phyloP scores from a whole-genome alignment of 92 coral and sea anemone genomes.

The Actinernus sp. region DNA sequence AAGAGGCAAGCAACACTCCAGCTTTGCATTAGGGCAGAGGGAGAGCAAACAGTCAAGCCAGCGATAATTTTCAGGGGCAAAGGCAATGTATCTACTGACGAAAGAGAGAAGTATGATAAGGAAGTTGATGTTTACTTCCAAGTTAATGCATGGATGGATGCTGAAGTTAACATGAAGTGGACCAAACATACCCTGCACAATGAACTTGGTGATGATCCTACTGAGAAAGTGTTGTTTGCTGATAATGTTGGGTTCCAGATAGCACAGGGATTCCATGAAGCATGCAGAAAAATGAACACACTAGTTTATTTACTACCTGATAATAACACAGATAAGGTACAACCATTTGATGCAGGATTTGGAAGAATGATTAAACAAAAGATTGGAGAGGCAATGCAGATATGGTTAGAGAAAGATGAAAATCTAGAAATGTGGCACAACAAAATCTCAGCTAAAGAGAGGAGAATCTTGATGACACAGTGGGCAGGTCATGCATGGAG shows the following conservation, averaged over 20 bases:
- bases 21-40: slow-evolving; percentile 49
- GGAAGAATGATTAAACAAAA: slow-evolving; percentile 37
- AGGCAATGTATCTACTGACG: slow-evolving; percentile 25
- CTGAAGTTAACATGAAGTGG: slow-evolving; percentile 43
- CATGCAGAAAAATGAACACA: slow-evolving; percentile 28
- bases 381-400: slow-evolving; percentile 49
- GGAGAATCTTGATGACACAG: slow-evolving; percentile 39
- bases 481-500: slow-evolving; percentile 36
- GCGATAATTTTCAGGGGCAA: slow-evolving; percentile 30
- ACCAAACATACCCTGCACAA: slow-evolving; percentile 24
- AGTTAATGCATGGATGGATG: slow-evolving; percentile 34
- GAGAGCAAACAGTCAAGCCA: slow-evolving; percentile 35
- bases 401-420: slow-evolving; percentile 47
- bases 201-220: slow-evolving; percentile 49
- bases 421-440: slow-evolving; percentile 53
- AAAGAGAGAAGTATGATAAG: slow-evolving; percentile 16
- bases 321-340: slow-evolving; percentile 42
- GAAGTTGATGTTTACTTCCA: slow-evolving; percentile 28
- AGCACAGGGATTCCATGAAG: slow-evolving; percentile 36
- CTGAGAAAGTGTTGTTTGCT: slow-evolving; percentile 50
- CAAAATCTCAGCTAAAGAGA: slow-evolving; percentile 12
- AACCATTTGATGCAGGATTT: slow-evolving; percentile 39
- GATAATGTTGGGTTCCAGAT: slow-evolving; percentile 31
- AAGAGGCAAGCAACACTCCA: slow-evolving; percentile 32
- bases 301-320: slow-evolving; percentile 20